Percentiles rank a stretch among this genome's conserved stretches.
phyloP scores from a whole-genome alignment of 2,797 vertebrate genomes.

The Balearica regulorum region DNA sequence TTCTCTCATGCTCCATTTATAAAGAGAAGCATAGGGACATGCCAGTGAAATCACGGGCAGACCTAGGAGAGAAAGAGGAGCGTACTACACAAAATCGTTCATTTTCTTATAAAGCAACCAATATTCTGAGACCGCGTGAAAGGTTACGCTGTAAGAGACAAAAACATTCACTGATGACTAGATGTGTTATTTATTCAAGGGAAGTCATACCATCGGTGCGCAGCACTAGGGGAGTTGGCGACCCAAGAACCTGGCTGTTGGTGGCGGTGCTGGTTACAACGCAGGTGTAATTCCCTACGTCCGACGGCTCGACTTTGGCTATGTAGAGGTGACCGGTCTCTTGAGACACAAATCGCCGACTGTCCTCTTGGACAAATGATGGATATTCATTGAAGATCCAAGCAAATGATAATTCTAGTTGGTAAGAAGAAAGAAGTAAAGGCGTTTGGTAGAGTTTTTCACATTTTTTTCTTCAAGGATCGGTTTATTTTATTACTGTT shows the following conservation, averaged over 20 bases:
- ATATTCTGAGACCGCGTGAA: not conserved
- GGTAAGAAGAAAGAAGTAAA: not conserved
- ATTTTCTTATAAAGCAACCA: not conserved
- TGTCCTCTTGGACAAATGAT: slow-evolving; percentile 89
- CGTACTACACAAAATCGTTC: not conserved
- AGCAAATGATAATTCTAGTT: slow-evolving; percentile 83
- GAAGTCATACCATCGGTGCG: slow-evolving; percentile 85
- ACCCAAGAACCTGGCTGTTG: slow-evolving; percentile 82
- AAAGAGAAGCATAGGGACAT: not conserved
- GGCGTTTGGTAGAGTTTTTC: not conserved
- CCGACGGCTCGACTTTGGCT: slow-evolving; percentile 89
- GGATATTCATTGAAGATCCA: slow-evolving; percentile 97
- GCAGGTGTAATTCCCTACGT: slow-evolving; percentile 94
- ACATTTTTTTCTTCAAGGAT: not conserved
- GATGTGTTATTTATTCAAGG: not conserved
- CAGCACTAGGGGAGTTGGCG: slow-evolving; percentile 89
- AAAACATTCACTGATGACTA: fast-evolving
- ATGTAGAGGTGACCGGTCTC: slow-evolving; percentile 94
- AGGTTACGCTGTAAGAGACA: not conserved
- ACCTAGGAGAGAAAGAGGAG: not conserved
- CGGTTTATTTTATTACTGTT: not conserved
- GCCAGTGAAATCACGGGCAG: not conserved
- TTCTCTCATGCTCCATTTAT: fast-evolving
- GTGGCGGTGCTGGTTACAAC: slow-evolving; percentile 85
- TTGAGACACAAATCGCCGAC: slow-evolving; percentile 90